phyloP scores from a whole-genome alignment of 2,113 vertebrate genomes.

The Microtus montanus region DNA sequence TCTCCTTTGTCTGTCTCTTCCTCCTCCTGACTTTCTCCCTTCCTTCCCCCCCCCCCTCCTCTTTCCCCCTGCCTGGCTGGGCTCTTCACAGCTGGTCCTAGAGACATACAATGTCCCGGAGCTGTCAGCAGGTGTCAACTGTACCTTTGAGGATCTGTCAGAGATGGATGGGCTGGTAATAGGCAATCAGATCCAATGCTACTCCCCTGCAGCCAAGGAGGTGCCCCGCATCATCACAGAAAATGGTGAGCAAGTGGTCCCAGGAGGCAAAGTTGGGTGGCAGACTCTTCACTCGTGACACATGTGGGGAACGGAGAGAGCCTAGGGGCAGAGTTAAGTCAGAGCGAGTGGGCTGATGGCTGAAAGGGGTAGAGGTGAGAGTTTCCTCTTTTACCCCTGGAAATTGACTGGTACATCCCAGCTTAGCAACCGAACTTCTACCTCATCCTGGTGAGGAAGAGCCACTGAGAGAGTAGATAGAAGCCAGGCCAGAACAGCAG shows the following conservation, averaged over 20 bases:
- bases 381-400: background rate
- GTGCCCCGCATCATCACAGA: conserved; percentile 95
- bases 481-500: background rate
- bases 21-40: background rate
- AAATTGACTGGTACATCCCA: background rate
- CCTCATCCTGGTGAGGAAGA: background rate
- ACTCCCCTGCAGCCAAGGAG: conserved; percentile 95
- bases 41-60: background rate
- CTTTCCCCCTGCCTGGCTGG: background rate
- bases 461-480: background rate
- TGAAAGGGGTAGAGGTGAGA: background rate
- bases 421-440: background rate
- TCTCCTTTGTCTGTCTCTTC: background rate
- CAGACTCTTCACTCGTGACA: background rate
- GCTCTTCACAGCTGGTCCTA: conserved; percentile 90
- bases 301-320: background rate
- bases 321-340: background rate
- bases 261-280: background rate
- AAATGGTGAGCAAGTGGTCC: conserved; percentile 87
- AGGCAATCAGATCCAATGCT: conserved; percentile 95
- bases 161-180: conserved; percentile 97
- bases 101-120: conserved; percentile 98
- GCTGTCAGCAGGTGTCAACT: conserved; percentile 97
- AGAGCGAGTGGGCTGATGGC: background rate
- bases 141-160: conserved; percentile 96